These are phyloP conservation scores for Drosophila equinoxialis DNA, from an alignment of 1,140 invertebrate genomes.

Conservation along the genomic window DNA sequence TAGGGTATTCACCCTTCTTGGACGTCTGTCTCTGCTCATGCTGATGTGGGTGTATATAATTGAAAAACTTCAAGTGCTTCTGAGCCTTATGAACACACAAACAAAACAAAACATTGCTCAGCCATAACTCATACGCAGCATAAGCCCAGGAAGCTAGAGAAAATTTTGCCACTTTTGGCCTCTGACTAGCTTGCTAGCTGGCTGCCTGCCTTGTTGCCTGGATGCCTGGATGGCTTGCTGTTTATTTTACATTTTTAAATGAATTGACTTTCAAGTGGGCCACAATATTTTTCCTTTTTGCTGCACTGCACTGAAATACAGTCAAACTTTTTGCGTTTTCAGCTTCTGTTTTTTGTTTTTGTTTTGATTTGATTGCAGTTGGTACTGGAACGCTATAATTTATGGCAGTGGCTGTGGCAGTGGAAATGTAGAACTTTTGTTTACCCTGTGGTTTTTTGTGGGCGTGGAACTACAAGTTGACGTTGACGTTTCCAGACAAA, in stretches of 20 bases:
- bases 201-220: background rate
- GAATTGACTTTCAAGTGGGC: conserved; percentile 74
- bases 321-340: conserved; percentile 30
- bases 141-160: conserved; percentile 26
- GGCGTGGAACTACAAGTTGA: conserved; percentile 21
- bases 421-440: conserved; percentile 48
- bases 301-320: conserved; percentile 34
- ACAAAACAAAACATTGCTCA: conserved; percentile 33
- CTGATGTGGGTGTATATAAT: conserved; percentile 59
- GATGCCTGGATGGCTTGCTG: background rate
- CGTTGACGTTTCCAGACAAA: conserved; percentile 47
- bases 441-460: conserved; percentile 41
- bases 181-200: background rate
- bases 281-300: conserved; percentile 53
- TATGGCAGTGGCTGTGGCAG: conserved; percentile 49
- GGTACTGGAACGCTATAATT: conserved; percentile 66
- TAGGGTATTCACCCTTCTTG: conserved; percentile 8
- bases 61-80: conserved; percentile 67
- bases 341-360: conserved; percentile 15
- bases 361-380: conserved; percentile 75
- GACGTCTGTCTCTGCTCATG: conserved; percentile 25
- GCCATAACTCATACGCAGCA: conserved; percentile 65
- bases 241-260: conserved; percentile 55
- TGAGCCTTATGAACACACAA: conserved; percentile 15
- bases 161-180: conserved; percentile 8